A percentile compares a stretch with the other conserved stretches of the same genome.
phyloP scores from a whole-genome alignment of 2,888 invertebrate species.

The Agonopterix alstromeriana region DNA sequence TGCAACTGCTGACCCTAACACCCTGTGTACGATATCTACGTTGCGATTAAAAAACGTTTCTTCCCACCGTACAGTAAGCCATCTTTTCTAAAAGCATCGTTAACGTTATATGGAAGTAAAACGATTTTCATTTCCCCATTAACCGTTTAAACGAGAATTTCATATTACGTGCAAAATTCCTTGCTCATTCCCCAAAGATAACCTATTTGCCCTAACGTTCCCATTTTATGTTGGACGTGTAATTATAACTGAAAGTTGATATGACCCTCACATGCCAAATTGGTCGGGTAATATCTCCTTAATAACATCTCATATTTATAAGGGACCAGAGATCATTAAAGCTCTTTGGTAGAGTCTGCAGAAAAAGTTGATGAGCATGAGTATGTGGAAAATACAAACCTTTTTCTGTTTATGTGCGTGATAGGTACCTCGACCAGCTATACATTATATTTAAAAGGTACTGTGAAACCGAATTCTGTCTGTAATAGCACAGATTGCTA shows the following conservation, averaged over 20 bases:
- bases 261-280: slow-evolving; percentile 12
- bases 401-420: too few relatives aligned
- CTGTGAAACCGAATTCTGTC: too few relatives aligned
- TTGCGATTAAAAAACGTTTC: too few relatives aligned
- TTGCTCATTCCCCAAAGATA: not conserved
- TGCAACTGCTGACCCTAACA: too few relatives aligned
- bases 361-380: too few relatives aligned
- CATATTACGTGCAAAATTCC: not conserved
- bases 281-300: slow-evolving; percentile 15
- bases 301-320: slow-evolving; percentile 9
- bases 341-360: not conserved
- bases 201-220: not conserved
- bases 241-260: not conserved
- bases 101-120: not conserved
- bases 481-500: too few relatives aligned
- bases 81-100: not conserved
- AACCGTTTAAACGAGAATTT: not conserved
- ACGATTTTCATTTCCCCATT: not conserved
- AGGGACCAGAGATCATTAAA: not conserved
- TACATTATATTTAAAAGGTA: too few relatives aligned
- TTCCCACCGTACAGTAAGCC: too few relatives aligned
- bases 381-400: too few relatives aligned
- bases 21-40: too few relatives aligned
- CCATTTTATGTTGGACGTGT: not conserved
- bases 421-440: too few relatives aligned